Evolutionary conservation across 2,113 vertebrate species (phyloP).

Genomic region (Cricetomys ansorgei): DNA sequence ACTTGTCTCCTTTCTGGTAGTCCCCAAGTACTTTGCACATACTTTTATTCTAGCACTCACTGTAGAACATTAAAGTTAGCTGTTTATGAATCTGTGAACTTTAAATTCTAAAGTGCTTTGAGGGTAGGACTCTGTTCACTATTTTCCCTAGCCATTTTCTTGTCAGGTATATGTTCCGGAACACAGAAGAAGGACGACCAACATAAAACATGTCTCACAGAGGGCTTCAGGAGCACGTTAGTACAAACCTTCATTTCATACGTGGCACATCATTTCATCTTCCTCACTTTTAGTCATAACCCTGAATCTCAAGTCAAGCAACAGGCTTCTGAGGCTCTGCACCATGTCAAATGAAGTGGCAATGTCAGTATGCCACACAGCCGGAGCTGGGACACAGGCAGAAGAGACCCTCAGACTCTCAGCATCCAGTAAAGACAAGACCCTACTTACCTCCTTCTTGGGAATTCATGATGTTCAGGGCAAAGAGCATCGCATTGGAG

Average conservation of each 20-base stretch:
- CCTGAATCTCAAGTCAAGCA: background rate
- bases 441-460: constrained; percentile 94
- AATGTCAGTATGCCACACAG: background rate
- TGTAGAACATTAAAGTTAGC: accelerated
- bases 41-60: background rate
- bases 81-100: background rate
- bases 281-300: accelerated
- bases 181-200: background rate
- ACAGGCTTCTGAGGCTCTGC: background rate
- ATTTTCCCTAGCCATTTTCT: background rate
- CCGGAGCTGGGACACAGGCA: accelerated
- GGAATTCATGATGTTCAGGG: constrained; percentile 97
- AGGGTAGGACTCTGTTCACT: background rate
- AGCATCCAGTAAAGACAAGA: background rate
- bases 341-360: accelerated
- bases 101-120: background rate
- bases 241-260: background rate
- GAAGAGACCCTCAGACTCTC: background rate
- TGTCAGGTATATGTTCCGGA: background rate
- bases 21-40: background rate
- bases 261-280: background rate
- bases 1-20: no score
- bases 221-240: background rate
- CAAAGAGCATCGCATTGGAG: constrained; percentile 99
- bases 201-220: background rate